Conservation (phyloP, 2,888 invertebrate species). For the Pseudococcus viburni region DNA sequence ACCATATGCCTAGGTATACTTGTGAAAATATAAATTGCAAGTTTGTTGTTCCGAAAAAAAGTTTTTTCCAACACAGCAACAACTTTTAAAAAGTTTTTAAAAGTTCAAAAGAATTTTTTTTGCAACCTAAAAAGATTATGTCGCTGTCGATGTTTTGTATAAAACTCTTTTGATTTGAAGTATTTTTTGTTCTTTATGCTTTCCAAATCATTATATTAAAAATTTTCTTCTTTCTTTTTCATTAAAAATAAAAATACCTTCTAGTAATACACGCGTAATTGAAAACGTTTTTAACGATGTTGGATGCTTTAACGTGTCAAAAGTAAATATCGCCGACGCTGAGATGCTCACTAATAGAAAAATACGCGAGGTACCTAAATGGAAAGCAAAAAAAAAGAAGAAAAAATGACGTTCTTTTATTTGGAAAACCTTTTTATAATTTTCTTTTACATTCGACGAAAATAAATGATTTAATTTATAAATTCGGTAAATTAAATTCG, state of each 20-base stretch:
- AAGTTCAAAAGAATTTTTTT: not conserved
- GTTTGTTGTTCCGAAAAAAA: constrained; percentile 22
- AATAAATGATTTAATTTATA: constrained; percentile 44
- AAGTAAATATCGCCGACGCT: constrained; percentile 27
- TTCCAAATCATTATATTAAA: constrained; percentile 16
- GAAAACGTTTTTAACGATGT: constrained; percentile 34
- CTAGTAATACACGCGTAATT: not conserved
- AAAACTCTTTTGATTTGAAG: constrained; percentile 22
- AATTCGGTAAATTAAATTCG: constrained; percentile 25
- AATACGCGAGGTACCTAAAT: constrained; percentile 19
- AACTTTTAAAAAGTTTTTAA: constrained; percentile 27
- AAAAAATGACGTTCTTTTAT: constrained; percentile 40
- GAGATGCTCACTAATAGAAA: constrained; percentile 3
- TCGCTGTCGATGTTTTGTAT: constrained; percentile 19
- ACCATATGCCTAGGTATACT: not conserved
- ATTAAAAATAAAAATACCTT: constrained; percentile 15
- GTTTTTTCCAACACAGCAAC: not conserved
- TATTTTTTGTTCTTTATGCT: not conserved
- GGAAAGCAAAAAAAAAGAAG: not conserved
- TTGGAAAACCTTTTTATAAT: constrained; percentile 41
- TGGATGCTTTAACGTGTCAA: constrained; percentile 44
- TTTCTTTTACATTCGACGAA: not conserved
- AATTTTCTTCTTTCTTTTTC: not conserved
- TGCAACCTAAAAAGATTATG: not conserved
- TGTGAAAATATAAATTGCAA: not conserved